Evolutionary conservation across 1,140 invertebrate genomes (phyloP), one percentile per base, ranked within the genome.

Genomic region (Ephestia elutella): DNA sequence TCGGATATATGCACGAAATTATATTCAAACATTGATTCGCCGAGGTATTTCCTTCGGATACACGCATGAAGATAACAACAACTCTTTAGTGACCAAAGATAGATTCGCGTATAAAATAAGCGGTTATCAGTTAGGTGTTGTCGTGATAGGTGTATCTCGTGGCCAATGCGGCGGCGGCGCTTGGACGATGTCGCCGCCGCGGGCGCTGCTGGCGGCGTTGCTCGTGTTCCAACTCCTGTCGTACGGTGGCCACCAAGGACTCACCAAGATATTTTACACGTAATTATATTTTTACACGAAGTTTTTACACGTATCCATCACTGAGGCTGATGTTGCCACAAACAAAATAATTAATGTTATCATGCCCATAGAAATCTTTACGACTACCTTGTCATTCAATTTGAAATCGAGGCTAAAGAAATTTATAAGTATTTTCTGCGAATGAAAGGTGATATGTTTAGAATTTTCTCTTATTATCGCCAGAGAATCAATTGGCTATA

Each of bases 181-280:
- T 68, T 68, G 71, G 75, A 71, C 70, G 59, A 87, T 87, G 85
- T 83, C 85, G 75, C 82, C 82, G 80, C 78, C 82, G 83, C 80
- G 85, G 75, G 85, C 83, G 79, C 77, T 87, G 68, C 82, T 87
- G 60, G 85, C 85, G 74, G 80, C 70, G 62, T 76, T 87, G 63
- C 78, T 86, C 56, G 69, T 87, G 54, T 87, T 79, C 65, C 85
- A 87, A 73, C 77, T 87, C 79, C 79, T 87, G 62, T 85, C 85
- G 57, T 84, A 86, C 80, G 82, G 82, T 75, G 82, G 81, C 71
- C 85, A 87, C 75, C 85, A 87, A 71, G 81, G 82, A 76, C 85
- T 86, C 76, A 87, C 85, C 83, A 86, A 87, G 76, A 82, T 87
- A 81, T 86, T 87, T 64, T 86, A 83, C 79, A 87, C 80, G 85